Evolutionary conservation across 2,113 vertebrate genomes (phyloP).

Genomic region (Nothoprocta perdicaria): DNA sequence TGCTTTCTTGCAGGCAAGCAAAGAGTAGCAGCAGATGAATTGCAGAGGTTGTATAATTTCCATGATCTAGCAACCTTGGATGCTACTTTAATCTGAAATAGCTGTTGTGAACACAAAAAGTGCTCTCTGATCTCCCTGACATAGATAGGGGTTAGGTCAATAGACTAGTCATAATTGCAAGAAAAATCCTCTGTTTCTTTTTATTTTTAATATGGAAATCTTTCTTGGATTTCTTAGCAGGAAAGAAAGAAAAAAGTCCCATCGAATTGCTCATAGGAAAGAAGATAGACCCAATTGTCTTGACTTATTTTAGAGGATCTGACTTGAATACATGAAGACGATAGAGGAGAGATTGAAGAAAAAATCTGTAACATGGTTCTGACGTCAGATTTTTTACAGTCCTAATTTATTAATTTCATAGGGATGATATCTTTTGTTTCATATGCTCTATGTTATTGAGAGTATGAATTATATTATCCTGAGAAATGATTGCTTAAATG

Average conservation of each 20-base stretch:
- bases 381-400: neutral
- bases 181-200: neutral
- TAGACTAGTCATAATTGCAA: neutral
- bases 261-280: neutral
- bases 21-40: neutral
- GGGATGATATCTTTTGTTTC: neutral
- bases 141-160: neutral
- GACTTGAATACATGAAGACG: neutral
- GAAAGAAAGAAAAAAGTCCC: neutral
- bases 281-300: neutral
- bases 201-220: neutral
- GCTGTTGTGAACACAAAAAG: neutral
- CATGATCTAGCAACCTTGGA: neutral
- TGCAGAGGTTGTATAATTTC: neutral
- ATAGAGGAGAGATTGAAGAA: neutral
- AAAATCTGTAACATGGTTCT: neutral
- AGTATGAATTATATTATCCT: neutral
- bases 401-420: neutral
- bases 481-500: neutral
- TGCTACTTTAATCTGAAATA: constrained; percentile 16
- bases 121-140: neutral
- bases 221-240: neutral
- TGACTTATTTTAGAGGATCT: neutral
- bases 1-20: neutral
- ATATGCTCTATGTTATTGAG: neutral